Conservation (phyloP, 1,140 invertebrate genomes). For the Parapsyche elsis region DNA sequence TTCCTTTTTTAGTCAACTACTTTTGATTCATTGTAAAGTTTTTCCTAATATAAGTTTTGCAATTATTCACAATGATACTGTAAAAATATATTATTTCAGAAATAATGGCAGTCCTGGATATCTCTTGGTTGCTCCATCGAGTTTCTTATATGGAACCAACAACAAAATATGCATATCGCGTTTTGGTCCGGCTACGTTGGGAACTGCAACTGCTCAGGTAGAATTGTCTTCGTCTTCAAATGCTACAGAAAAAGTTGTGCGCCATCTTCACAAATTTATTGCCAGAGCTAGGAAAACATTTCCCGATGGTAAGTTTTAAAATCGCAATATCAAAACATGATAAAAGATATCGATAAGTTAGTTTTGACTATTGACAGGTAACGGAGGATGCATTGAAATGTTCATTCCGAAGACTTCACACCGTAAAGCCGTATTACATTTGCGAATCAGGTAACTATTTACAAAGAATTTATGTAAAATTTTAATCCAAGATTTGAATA, state of each 20-base stretch:
- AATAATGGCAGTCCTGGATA: slow-evolving; percentile 35
- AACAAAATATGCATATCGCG: slow-evolving; percentile 53
- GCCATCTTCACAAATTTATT: slow-evolving; percentile 38
- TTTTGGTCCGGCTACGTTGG: slow-evolving; percentile 42
- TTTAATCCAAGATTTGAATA: background rate
- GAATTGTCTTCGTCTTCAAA: slow-evolving; percentile 31
- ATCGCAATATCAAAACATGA: background rate
- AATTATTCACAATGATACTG: no score
- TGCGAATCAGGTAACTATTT: slow-evolving; percentile 64
- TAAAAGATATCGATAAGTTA: background rate
- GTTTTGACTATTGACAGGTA: slow-evolving; percentile 57
- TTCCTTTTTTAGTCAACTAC: no score
- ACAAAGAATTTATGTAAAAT: background rate
- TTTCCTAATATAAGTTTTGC: no score
- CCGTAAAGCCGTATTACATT: slow-evolving; percentile 64
- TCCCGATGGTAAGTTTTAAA: slow-evolving; percentile 41
- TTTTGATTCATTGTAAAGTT: no score
- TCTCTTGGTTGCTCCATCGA: slow-evolving; percentile 46
- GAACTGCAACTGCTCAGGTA: slow-evolving; percentile 44
- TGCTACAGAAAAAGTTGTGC: background rate
- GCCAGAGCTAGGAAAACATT: slow-evolving; percentile 45
- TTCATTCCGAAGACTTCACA: slow-evolving; percentile 60
- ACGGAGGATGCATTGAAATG: slow-evolving; percentile 64
- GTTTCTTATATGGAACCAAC: slow-evolving; percentile 38
- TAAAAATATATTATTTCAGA: slow-evolving; percentile 4